A percentile compares a stretch with the other conserved stretches of the same genome.
These are phyloP conservation scores for Lepidurus apus DNA, from an alignment of 1,140 invertebrate species.

Conservation along the genomic window DNA sequence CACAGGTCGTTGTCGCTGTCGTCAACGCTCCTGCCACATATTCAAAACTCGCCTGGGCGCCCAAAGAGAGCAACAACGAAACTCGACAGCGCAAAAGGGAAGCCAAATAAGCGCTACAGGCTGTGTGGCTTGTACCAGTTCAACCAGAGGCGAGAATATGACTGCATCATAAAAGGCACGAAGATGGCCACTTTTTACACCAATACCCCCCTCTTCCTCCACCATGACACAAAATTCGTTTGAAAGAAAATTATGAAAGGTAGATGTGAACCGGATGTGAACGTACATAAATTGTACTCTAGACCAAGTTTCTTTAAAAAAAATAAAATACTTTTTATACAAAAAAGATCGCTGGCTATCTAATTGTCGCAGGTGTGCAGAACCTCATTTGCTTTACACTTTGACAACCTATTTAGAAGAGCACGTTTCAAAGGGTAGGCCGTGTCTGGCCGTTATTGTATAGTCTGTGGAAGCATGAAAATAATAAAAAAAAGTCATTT, in stretches of 20 bases:
- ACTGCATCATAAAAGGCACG: background rate
- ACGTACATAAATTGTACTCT: background rate
- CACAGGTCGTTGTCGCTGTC: background rate
- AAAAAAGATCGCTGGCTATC: background rate
- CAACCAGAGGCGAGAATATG: background rate
- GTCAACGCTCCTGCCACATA: background rate
- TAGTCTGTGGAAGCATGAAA: background rate
- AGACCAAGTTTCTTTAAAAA: background rate
- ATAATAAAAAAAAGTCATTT: background rate
- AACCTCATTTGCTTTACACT: background rate
- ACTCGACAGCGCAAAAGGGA: background rate
- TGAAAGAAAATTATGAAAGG: background rate
- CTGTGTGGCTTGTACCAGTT: too few species aligned
- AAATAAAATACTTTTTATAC: background rate
- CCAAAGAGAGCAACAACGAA: background rate
- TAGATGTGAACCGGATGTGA: conserved; percentile 15
- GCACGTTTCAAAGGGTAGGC: background rate
- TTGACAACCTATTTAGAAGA: background rate
- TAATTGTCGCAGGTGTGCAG: conserved; percentile 3
- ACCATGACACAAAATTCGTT: background rate
- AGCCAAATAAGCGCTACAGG: too few species aligned
- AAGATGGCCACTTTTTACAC: background rate
- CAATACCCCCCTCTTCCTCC: too few species aligned
- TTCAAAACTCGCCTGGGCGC: conserved; percentile 3
- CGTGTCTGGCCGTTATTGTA: background rate